These are phyloP conservation scores for Daktulosphaira vitifoliae DNA, from an alignment of 1,140 invertebrate species.

Conservation along the genomic window DNA sequence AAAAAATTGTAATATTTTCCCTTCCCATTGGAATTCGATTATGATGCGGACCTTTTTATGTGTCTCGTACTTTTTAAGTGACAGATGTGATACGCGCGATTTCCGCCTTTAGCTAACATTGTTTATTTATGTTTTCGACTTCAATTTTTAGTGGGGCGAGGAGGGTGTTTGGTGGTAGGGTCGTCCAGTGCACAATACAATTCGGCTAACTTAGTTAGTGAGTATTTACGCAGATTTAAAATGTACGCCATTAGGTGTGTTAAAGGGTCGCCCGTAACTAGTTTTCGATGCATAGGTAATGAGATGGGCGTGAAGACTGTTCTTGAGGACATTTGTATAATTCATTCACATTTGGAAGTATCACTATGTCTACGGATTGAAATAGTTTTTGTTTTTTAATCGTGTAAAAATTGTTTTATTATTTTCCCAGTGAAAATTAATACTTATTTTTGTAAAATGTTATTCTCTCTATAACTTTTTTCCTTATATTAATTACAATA, in stretches of 20 bases:
- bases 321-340: neutral
- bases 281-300: conserved; percentile 32
- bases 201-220: conserved; percentile 9
- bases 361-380: no score
- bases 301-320: conserved; percentile 28
- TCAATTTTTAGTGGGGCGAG: conserved; percentile 26
- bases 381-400: no score
- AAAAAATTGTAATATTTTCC: conserved; percentile 17
- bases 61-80: conserved; percentile 28
- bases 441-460: no score
- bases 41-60: conserved; percentile 10
- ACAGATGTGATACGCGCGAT: conserved; percentile 19
- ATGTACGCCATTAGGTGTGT: conserved; percentile 9
- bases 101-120: conserved; percentile 17
- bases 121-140: conserved; percentile 30
- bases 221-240: conserved; percentile 26
- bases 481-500: no score
- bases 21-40: conserved; percentile 12
- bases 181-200: conserved; percentile 5
- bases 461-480: no score
- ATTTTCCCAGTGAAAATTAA: no score
- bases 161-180: neutral
- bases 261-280: neutral
- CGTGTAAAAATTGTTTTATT: no score
- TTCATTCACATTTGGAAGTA: no score